Evolutionary conservation across 2,113 vertebrate genomes (phyloP), one percentile per base, ranked within the genome.

Genomic region (Zapornia atra): DNA sequence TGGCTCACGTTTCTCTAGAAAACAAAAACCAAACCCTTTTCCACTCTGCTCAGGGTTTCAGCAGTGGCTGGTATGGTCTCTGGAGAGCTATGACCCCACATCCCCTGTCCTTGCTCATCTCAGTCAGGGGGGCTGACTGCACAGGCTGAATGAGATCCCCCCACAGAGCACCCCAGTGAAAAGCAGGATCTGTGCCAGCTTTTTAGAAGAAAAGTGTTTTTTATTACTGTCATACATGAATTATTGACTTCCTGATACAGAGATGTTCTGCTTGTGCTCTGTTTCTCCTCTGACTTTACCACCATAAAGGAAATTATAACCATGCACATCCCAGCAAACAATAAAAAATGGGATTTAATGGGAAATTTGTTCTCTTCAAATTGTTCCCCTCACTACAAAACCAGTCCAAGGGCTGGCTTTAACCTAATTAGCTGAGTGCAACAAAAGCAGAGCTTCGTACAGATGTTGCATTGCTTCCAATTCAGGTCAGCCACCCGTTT

Each of bases 391-490:
- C 56, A 4, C 38, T 71, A n/a, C 44, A 82, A 79, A 90, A 25
- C 20, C 71, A 71, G 38, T 28, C 28, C 33, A 13, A 70, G 78
- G 66, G 15, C 64, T 15, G 63, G 38, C 54, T 87, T 84, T 59
- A n/a, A 44, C 48, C 44, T n/a, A 12, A 40, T 7, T 42, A 90
- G 71, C 85, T 12, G 34, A 19, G 56, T 5, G 15, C 66, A 25
- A 31, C 69, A 33, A 65, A 82, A 85, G 86, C 82, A 48, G 79
- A 10, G 9, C 22, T 64, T 44, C 36, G 2, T 72, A 16, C 85
- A 87, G 90, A 96, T 81, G 86, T 26, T 93, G 72, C 9, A 2
- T n/a, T 56, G 84, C 89, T 91, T 65, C 82, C 69, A 89, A 94
- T 76, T 71, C 91, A 46, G 92, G 94, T 82, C 92, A 93, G 86